Base-by-base conservation (phyloP, 2,888 invertebrate species). In the Netelia melanura region DNA sequence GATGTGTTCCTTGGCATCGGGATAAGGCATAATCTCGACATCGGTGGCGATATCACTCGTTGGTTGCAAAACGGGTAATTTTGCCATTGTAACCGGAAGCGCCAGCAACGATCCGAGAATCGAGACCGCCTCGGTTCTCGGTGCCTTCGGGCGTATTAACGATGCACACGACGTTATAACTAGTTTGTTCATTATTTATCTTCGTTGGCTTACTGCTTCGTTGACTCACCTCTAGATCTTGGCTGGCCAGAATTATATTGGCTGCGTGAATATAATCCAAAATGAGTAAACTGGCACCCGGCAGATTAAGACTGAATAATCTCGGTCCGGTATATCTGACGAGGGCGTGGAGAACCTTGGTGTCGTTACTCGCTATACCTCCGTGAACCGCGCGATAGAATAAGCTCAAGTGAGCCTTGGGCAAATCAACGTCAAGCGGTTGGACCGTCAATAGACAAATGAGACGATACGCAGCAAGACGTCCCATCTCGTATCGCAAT, bases 201-300 rank as follows among this genome's bases (percentile, higher is more conserved):
- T 38, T 38, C 38, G 38, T 38, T 38, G 38, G 6, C 5, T 38
- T 14, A 17, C n/a, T 9, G 21, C 21, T 21, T 1, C 10, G 1
- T 17, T 64, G 14, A 52, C 70, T 70, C 85, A 92, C 92, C 64
- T 96, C 95, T 83, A 97, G 95, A 92, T 98, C 98, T 14, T 96
- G 95, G 17, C 97, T 97, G 89, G 97, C 97, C 83, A 98, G 95
- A 86, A 99, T 96, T 23, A 97, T 96, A 83, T 98, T 97, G 87
- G 98, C 97, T 9, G 98, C 98, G 91, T 98, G 97, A 52, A 99
- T 97, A 90, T 98, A 97, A 94, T 99, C 98, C 77, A 98, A 94
- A 71, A 98, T 94, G 1, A 99, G 94, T 77, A 99, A 94, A 1
- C 98, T 97, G 90, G 97, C 97, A 0, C 99, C 99, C 58, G 98